Base-by-base conservation (phyloP, 2,888 invertebrate species). In the Drosophila rellima region DNA sequence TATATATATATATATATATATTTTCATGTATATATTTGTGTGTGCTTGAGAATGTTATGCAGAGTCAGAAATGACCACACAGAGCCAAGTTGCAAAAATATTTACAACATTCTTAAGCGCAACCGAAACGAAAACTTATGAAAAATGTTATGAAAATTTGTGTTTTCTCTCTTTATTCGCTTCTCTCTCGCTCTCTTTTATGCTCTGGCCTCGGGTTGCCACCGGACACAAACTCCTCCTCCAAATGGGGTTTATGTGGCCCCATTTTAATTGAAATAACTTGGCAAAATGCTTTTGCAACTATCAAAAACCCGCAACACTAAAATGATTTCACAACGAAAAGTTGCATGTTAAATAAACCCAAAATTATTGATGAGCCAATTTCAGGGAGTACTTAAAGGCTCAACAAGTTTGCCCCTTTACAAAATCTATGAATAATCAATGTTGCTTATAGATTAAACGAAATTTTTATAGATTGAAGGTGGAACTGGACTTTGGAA, bases 101-200 rank as follows among this genome's bases (percentile, higher is more conserved):
- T 80, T 81, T 70, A 74, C 83, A 85, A 83, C 74, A 88, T 84
- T 84, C 88, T 88, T 86, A 74, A 78, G 81, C 75, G 76, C 74
- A 82, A 88, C 86, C 77, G 67, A 86, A 88, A 86, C 78, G 83
- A 75, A 88, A 86, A 84, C 80, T 88, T 84, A 88, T 84, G 88
- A 88, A 88, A 79, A 82, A 84, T 87, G 23, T 79, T 84, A 88
- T 85, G 85, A 82, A 85, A 67, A 88, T 84, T 67, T 66, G 39
- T 60, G 51, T 51, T 35, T 39, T 26, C 20, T 2, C 31, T 29
- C 57, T 37, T 15, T 37, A 5, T 33, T 17, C n/a, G 26, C 11
- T 17, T 18, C 11, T 39, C 51, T 23, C 23, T 18, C 8, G n/a
- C 37, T 11, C 2, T 29, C 37, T 18, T n/a, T 42, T n/a, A 2